These are phyloP conservation scores for Drosophila atripex DNA, from an alignment of 2,888 invertebrate species.

Conservation along the genomic window DNA sequence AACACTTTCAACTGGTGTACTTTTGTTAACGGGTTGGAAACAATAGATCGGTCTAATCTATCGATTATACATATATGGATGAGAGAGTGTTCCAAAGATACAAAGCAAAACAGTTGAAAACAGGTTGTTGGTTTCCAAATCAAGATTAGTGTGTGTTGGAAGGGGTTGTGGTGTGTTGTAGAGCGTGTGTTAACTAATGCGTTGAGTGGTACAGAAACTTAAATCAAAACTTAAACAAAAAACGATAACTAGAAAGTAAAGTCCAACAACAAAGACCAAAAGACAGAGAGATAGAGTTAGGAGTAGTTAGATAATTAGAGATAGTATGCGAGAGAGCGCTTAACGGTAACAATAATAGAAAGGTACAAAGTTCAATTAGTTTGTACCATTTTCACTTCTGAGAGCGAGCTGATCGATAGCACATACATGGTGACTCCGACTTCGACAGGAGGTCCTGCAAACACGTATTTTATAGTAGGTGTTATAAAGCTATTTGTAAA, in stretches of 20 bases:
- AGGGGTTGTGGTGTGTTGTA: slow-evolving; percentile 7
- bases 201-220: slow-evolving; percentile 41
- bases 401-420: slow-evolving; percentile 98
- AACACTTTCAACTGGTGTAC: slow-evolving; percentile 57
- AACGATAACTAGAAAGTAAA: slow-evolving; percentile 28
- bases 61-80: background rate
- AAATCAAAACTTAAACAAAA: slow-evolving; percentile 11
- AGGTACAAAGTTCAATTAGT: slow-evolving; percentile 75
- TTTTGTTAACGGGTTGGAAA: slow-evolving; percentile 40
- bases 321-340: slow-evolving; percentile 65
- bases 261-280: slow-evolving; percentile 64
- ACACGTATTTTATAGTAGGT: slow-evolving; percentile 70
- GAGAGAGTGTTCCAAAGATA: slow-evolving; percentile 27
- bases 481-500: slow-evolving; percentile 34
- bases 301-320: slow-evolving; percentile 40
- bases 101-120: slow-evolving; percentile 39
- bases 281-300: slow-evolving; percentile 48
- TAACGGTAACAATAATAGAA: slow-evolving; percentile 61
- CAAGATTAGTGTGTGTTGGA: slow-evolving; percentile 20
- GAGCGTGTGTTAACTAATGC: slow-evolving; percentile 53
- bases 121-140: slow-evolving; percentile 11
- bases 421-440: slow-evolving; percentile 99
- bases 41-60: slow-evolving; percentile 36
- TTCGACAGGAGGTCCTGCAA: slow-evolving; percentile 97
- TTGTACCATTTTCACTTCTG: slow-evolving; percentile 98